Percentiles rank a stretch among this genome's conserved stretches.
These are phyloP conservation scores for Anneissia japonica DNA, from an alignment of 35 echinoderm and acorn worm genomes.

Conservation along the genomic window DNA sequence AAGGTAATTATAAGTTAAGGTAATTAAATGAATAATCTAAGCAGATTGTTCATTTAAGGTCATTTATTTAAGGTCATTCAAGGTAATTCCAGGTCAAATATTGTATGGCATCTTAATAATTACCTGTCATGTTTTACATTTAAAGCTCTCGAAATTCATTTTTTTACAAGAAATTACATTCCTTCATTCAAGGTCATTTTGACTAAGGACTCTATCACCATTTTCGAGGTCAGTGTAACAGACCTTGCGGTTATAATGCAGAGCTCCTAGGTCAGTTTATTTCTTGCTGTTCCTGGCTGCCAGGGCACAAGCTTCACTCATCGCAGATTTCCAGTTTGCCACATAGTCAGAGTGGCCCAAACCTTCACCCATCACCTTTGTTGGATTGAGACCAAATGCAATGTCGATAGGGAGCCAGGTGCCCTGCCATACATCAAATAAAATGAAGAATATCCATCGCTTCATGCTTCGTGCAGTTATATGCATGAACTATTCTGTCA, in stretches of 20 bases:
- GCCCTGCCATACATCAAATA: slow-evolving; percentile 61
- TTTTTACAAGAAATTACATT: slow-evolving; percentile 49
- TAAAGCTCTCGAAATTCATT: slow-evolving; percentile 20
- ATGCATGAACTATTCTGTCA: not conserved
- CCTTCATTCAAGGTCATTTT: slow-evolving; percentile 27
- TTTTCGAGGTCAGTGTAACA: not conserved
- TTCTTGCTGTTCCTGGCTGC: not conserved
- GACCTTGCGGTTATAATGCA: not conserved
- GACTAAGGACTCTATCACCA: slow-evolving; percentile 49
- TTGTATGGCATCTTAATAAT: slow-evolving; percentile 45
- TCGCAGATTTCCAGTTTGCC: slow-evolving; percentile 29
- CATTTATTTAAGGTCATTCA: slow-evolving; percentile 45
- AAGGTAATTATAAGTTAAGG: no score
- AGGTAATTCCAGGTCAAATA: slow-evolving; percentile 31
- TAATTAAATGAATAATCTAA: no score
- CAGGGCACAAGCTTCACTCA: slow-evolving; percentile 45
- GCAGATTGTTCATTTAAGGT: slow-evolving; percentile 35
- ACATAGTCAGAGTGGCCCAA: slow-evolving; percentile 3
- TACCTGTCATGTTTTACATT: slow-evolving; percentile 38
- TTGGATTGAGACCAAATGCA: slow-evolving; percentile 12
- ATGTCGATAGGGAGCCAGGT: slow-evolving; percentile 61
- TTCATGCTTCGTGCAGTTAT: no score
- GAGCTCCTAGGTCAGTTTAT: no score
- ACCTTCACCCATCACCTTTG: not conserved
- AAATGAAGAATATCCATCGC: slow-evolving; percentile 41